Base-by-base conservation (phyloP, 2,888 invertebrate genomes). In the Cheilosia soror region DNA sequence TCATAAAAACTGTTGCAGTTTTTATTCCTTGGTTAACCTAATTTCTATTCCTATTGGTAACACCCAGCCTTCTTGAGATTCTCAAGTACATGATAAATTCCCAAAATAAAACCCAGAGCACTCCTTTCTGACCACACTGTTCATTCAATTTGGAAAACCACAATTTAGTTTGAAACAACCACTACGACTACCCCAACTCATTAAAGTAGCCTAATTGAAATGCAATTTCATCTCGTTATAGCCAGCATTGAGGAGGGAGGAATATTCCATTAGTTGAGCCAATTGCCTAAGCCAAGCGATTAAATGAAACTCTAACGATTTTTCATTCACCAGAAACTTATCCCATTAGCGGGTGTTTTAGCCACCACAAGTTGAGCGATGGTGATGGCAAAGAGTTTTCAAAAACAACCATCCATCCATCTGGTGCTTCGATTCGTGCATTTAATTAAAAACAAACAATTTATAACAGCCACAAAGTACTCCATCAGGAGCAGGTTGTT, bases 391-490 rank as follows among this genome's bases (percentile, higher is more conserved):
- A 33, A 25, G 60, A n/a, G 20, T 20, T 4, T 44, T 15, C 9
- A 2, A 37, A 47, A 0, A 11, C 37, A n/a, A 5, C 60, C 13
- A 31, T 40, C 27, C 27, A 5, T 40, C 15, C 11, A 63, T 63
- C 29, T 7, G 13, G 6, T 37, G 57, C 47, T 37, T 31, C 7
- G 31, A 33, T 25, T 33, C 37, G 27, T 57, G 27, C 42, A 60
- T 76, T 76, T 76, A 68, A 76, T 76, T 76, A 51, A 76, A 76
- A 73, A 27, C 31, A 63, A 63, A 73, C 73, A 65, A 75, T 57
- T 75, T 65, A 65, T 37, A 27, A 29, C 9, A 44, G 42, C 6
- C 58, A 20, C 31, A 44, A 31, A 51, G 68, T 15, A 51, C n/a
- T 29, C n/a, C 58, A 29, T 27, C 29, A 49, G 29, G 5, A 37